Evolutionary conservation across 2,113 vertebrate species (phyloP), one percentile per base, ranked within the genome.

Genomic region (Otolemur garnettii): DNA sequence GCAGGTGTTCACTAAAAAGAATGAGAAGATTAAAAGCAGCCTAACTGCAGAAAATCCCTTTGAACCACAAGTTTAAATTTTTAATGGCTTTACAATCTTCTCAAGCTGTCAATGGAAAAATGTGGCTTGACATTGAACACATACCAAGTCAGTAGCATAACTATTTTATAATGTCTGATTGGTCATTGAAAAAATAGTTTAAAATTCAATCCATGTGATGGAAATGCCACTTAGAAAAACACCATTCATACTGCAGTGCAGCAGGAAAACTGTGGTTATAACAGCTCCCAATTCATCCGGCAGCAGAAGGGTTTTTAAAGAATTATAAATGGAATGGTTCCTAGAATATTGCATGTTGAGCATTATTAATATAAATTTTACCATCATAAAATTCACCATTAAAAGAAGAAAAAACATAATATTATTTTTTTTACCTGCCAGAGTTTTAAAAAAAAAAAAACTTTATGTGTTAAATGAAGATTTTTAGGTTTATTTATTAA

Each of bases 191-290:
- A 97, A 93, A 97, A 94, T 59, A 93, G 50, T 87, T 95, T 94
- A 97, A 96, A 98, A 97, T 96, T 98, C 96, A 97, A 97, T 96
- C 97, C 94, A 95, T 97, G 95, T 96, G 96, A 97, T 93, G 93
- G 95, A 97, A 97, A 97, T 77, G 87, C 38, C 66, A 96, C 83
- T 97, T 85, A 90, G 84, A 96, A 97, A 97, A 98, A 97, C 71
- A 50, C 90, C 86, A 95, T 97, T 97, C 94, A 95, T 92, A 53
- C 33, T 53, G 11, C 55, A 62, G 66, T 15, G 10, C 81, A 90
- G 45, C 87, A 77, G 81, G 94, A 82, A 92, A 96, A 93, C 8
- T 87, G 90, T 93, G 68, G 50, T 89, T 53, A 55, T 80, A 91
- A 86, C 35, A 94, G 86, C 87, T 90, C n/a, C 53, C 59, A 69